These are phyloP conservation scores for Nomada fabriciana DNA, from an alignment of 2,888 invertebrate species.

Conservation along the genomic window DNA sequence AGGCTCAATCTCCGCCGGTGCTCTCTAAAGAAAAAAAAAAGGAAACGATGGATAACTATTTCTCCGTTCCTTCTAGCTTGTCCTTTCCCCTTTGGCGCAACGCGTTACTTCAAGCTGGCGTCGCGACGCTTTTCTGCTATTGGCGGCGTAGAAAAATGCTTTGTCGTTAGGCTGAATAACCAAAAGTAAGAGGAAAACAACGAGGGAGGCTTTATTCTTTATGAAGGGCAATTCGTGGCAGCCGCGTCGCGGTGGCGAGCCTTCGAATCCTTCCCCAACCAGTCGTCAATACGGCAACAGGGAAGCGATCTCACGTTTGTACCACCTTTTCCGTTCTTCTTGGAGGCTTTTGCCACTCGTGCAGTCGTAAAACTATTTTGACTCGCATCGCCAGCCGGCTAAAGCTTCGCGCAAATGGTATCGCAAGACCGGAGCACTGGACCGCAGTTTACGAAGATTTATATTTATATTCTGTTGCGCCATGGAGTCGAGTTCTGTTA, in stretches of 20 bases:
- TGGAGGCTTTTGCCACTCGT: constrained; percentile 7
- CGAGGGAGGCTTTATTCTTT: constrained; percentile 21
- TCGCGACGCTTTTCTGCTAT: constrained; percentile 39
- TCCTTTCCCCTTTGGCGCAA: constrained; percentile 16
- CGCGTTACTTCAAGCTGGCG: constrained; percentile 27
- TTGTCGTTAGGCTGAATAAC: constrained; percentile 44
- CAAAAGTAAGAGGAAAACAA: constrained; percentile 33
- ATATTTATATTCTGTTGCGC: constrained; percentile 5
- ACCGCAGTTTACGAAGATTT: background rate
- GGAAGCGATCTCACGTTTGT: constrained; percentile 32
- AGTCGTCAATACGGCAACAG: background rate
- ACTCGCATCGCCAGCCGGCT: constrained; percentile 35
- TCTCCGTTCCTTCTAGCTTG: constrained; percentile 26
- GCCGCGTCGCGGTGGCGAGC: constrained; percentile 39
- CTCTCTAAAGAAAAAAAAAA: constrained; percentile 33
- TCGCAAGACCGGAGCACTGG: background rate
- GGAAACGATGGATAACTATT: background rate
- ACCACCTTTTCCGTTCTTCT: background rate
- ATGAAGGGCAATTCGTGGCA: constrained; percentile 61
- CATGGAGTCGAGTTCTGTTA: background rate
- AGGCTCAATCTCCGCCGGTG: constrained; percentile 68
- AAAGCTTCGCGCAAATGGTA: constrained; percentile 6
- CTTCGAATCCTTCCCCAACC: constrained; percentile 12
- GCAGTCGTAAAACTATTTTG: constrained; percentile 65
- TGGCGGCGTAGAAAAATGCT: constrained; percentile 33